phyloP scores from a whole-genome alignment of 2,797 vertebrate species.

The Thalassophryne amazonica region DNA sequence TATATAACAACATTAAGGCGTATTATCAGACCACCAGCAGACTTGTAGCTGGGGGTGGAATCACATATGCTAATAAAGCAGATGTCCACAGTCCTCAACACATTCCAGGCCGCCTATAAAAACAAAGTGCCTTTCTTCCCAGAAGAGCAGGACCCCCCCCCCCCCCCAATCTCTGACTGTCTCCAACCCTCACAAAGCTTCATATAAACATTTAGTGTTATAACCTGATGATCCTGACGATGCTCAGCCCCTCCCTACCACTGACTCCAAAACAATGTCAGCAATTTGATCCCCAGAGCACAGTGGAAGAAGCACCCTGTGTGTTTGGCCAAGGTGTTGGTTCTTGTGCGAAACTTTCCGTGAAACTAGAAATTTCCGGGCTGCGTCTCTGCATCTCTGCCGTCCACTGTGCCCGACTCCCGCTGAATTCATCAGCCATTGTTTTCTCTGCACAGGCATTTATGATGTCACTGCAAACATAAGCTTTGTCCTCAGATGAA shows the following conservation, averaged over 20 bases:
- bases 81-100: slow-evolving; percentile 75
- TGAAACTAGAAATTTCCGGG: slow-evolving; percentile 56
- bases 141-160: slow-evolving; percentile 43
- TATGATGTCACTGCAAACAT: slow-evolving; percentile 78
- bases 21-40: slow-evolving; percentile 76
- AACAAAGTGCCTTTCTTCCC: slow-evolving; percentile 72
- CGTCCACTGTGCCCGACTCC: slow-evolving; percentile 53
- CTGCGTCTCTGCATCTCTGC: slow-evolving; percentile 21
- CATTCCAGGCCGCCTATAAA: slow-evolving; percentile 80
- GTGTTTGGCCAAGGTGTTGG: slow-evolving; percentile 67
- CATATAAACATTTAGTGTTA: slow-evolving; percentile 52
- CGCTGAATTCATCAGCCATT: slow-evolving; percentile 72
- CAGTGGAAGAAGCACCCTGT: slow-evolving; percentile 32
- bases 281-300: slow-evolving; percentile 38
- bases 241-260: background rate
- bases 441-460: slow-evolving; percentile 69
- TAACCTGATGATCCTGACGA: slow-evolving; percentile 15
- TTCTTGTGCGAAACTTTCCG: slow-evolving; percentile 62
- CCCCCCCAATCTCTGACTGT: slow-evolving; percentile 48
- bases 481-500: slow-evolving; percentile 78
- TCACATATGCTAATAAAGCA: slow-evolving; percentile 81
- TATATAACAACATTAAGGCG: slow-evolving; percentile 46
- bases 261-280: slow-evolving; percentile 16
- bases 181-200: slow-evolving; percentile 44
- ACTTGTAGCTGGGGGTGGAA: slow-evolving; percentile 67